Base-by-base conservation (phyloP, 2,797 vertebrate species). In the Spizella passerina region DNA sequence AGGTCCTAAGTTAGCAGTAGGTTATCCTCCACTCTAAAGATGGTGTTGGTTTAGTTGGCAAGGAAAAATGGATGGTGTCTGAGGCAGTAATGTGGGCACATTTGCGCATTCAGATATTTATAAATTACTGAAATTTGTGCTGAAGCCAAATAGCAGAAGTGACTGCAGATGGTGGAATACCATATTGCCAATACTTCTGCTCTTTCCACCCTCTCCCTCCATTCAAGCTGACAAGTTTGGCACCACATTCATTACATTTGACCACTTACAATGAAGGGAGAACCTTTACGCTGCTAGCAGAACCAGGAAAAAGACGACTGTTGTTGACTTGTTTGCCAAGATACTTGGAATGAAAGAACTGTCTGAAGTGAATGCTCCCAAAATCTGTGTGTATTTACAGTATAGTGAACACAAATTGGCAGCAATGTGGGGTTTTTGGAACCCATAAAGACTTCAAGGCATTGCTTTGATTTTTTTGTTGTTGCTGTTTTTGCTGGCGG, bases 391-490 rank as follows among this genome's bases (percentile, higher is more conserved):
- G 71, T 92, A 76, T 96, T 96, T 97, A 83, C 92, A 91, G 69
- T 91, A 59, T 75, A 71, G 86, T 52, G 84, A 96, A n/a, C 72
- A 79, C 65, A 69, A 91, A 91, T 81, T 95, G 95, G 93, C 90
- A 93, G 82, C 93, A 91, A 5, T 4, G 6, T 91, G 88, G 76
- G 82, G 88, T 55, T 97, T 96, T 96, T 96, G 91, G 91, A 97
- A 96, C 63, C 78, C 72, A 70, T 95, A 96, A 95, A 96, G 94
- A 90, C 95, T 97, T 97, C 93, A 97, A 96, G 96, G 93, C 93
- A 91, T 91, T 86, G 90, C 94, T 97, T 97, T 97, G 96, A 95
- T 96, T 94, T 96, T 96, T 94, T 93, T 96, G 93, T 97, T 96
- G 64, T 61, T 95, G 92, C 94, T 97, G 84, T 78, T 97, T 96